These are phyloP conservation scores for Stegophylla sp. DNA, from an alignment of 2,888 invertebrate genomes.

Conservation along the genomic window DNA sequence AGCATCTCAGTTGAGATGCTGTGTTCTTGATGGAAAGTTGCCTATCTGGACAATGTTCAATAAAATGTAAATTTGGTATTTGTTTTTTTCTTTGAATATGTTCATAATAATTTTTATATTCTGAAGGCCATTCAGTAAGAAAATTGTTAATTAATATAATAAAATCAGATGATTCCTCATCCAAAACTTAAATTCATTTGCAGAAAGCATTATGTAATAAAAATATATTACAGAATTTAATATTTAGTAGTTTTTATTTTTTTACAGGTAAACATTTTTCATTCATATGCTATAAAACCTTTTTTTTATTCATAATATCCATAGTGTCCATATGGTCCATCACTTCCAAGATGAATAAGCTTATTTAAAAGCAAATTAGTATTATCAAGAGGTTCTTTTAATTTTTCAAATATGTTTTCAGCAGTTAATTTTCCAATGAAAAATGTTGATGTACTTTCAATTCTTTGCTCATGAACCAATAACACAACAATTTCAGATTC, in stretches of 20 bases:
- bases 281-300: not conserved
- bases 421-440: not conserved
- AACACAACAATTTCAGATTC: not conserved
- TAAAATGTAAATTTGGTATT: too few relatives aligned
- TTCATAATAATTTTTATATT: not conserved
- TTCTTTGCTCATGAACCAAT: not conserved
- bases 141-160: constrained; percentile 3
- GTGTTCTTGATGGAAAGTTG: too few relatives aligned
- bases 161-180: not conserved
- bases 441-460: constrained; percentile 10
- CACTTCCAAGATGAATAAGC: constrained; percentile 13
- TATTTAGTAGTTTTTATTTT: not conserved
- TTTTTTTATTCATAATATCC: too few relatives aligned
- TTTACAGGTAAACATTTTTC: not conserved
- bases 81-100: too few relatives aligned
- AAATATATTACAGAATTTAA: constrained; percentile 3
- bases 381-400: constrained; percentile 10
- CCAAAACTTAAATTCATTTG: not conserved
- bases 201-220: constrained; percentile 6
- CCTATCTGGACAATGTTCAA: too few relatives aligned
- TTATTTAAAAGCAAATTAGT: constrained; percentile 1
- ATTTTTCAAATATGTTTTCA: constrained; percentile 13
- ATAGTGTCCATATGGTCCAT: constrained; percentile 4
- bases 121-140: not conserved
- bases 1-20: too few relatives aligned